phyloP scores from a whole-genome alignment of 2,797 vertebrate genomes.

The Melanotaenia trifasciata region DNA sequence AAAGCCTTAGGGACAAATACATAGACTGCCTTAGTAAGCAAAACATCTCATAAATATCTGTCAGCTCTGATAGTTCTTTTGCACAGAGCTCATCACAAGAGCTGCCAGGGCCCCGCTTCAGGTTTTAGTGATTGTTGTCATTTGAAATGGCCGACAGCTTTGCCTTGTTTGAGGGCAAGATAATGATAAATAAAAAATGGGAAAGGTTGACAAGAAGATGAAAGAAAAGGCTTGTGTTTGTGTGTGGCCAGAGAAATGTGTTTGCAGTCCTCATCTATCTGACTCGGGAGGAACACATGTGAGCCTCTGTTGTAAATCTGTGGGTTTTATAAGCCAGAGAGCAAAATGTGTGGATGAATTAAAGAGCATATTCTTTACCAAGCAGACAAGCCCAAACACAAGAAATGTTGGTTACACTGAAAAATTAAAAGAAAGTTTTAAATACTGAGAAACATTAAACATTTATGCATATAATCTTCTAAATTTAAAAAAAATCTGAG shows the following conservation, averaged over 20 bases:
- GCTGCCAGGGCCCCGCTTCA: constrained; percentile 17
- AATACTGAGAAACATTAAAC: background rate
- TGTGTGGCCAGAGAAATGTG: constrained; percentile 28
- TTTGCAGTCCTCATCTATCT: constrained; percentile 23
- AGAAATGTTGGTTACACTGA: background rate
- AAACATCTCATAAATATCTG: constrained; percentile 57
- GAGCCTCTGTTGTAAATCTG: background rate
- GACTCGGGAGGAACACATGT: constrained; percentile 9
- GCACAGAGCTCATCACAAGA: constrained; percentile 20
- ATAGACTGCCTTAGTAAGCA: constrained; percentile 22
- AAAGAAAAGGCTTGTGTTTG: constrained; percentile 7
- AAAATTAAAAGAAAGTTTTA: background rate
- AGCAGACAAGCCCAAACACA: constrained; percentile 10
- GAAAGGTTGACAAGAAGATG: constrained; percentile 25
- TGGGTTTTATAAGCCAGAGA: constrained; percentile 2
- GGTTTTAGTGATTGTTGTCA: constrained; percentile 35
- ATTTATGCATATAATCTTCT: background rate
- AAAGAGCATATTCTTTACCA: constrained; percentile 5
- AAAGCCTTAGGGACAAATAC: constrained; percentile 23
- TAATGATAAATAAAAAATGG: constrained; percentile 41
- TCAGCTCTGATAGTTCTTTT: constrained; percentile 42
- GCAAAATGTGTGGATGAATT: background rate
- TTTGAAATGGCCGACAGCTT: constrained; percentile 30
- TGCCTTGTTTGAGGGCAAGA: constrained; percentile 24
- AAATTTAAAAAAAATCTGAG: background rate